phyloP scores from a whole-genome alignment of 2,888 invertebrate genomes.

The Sylvicola fuscatus region DNA sequence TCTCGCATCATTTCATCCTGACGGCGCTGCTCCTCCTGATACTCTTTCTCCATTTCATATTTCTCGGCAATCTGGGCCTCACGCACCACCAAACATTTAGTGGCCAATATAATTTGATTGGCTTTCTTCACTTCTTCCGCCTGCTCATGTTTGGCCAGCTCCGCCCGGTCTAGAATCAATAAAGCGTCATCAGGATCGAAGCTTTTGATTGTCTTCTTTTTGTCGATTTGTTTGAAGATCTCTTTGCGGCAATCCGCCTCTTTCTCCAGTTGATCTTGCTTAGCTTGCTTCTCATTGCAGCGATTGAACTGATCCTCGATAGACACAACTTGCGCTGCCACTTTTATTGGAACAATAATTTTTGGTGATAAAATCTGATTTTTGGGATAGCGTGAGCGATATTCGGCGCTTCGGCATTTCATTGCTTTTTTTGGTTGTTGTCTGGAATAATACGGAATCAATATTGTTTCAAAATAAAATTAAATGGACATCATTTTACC shows the following conservation, averaged over 20 bases:
- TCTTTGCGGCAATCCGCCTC: constrained; percentile 36
- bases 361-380: no score
- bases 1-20: constrained; percentile 20
- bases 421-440: no score
- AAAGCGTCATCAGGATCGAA: constrained; percentile 27
- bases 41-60: constrained; percentile 14
- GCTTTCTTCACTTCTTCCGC: constrained; percentile 48
- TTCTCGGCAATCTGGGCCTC: constrained; percentile 63
- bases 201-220: constrained; percentile 13
- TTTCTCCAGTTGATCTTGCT: constrained; percentile 27
- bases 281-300: constrained; percentile 23
- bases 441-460: no score
- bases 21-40: constrained; percentile 19
- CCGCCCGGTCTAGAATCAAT: constrained; percentile 32
- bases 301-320: no score
- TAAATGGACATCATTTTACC: no score
- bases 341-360: no score
- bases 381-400: no score
- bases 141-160: constrained; percentile 25
- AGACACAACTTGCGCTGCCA: no score
- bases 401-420: no score
- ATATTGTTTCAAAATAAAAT: no score
- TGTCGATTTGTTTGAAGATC: constrained; percentile 27
- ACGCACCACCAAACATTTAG: constrained; percentile 67
- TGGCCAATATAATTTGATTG: constrained; percentile 59